Evolutionary conservation across 2,113 vertebrate genomes (phyloP).

Genomic region (Egretta garzetta): DNA sequence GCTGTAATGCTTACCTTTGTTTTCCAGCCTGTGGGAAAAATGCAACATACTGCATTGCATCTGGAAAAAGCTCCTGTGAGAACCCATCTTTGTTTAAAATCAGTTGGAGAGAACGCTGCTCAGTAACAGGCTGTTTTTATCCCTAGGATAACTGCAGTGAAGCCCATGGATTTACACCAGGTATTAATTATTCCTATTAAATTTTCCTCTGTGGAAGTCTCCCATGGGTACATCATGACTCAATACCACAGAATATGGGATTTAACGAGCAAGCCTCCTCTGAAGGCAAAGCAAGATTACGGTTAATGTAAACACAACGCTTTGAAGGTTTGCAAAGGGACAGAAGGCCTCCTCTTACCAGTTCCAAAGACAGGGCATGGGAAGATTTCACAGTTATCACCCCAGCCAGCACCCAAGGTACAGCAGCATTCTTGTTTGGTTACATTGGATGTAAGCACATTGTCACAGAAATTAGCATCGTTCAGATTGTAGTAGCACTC

Average conservation of each 20-base stretch:
- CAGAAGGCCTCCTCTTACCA: slow-evolving; percentile 74
- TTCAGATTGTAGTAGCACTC: slow-evolving; percentile 96
- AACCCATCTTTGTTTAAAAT: background rate
- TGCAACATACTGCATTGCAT: background rate
- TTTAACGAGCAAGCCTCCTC: background rate
- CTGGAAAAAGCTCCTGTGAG: background rate
- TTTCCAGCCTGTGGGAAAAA: background rate
- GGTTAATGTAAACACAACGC: background rate
- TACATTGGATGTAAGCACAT: slow-evolving; percentile 89
- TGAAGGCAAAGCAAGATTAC: background rate
- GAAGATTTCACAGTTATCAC: slow-evolving; percentile 96
- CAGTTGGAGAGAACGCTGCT: background rate
- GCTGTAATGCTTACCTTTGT: background rate
- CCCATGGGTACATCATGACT: background rate
- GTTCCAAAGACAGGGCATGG: slow-evolving; percentile 92
- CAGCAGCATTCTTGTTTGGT: slow-evolving; percentile 97
- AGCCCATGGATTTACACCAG: background rate
- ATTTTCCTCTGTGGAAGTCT: background rate
- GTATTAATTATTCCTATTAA: background rate
- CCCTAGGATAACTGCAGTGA: background rate
- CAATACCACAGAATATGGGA: background rate
- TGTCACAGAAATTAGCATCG: slow-evolving; percentile 94
- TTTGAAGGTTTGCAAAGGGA: background rate
- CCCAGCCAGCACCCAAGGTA: slow-evolving; percentile 95
- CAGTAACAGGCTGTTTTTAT: background rate